Evolutionary conservation across 2,797 vertebrate species (phyloP), one percentile per base, ranked within the genome.

Genomic region (Periophthalmus magnuspinnatus): DNA sequence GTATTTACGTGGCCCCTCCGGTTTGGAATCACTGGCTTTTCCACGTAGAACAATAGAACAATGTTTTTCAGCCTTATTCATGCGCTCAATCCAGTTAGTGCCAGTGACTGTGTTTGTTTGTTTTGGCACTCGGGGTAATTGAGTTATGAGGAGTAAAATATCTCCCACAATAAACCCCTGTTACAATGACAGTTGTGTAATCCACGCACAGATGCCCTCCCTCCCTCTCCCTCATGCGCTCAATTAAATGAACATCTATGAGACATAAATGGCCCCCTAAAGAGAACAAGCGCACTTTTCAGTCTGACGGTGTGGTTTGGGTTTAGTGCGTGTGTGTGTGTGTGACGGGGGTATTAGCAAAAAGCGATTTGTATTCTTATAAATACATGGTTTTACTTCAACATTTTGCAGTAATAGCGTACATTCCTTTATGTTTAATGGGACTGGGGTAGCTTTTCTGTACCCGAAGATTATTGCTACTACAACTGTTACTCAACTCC

Each of bases 111-210:
- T 45, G 16, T 57, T 19, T 32, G 9, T 72, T 66, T 71, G 28
- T 65, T 71, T 55, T 36, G 19, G 47, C 5, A 22, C 3, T 11
- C 24, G 6, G 7, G 41, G 14, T 28, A 47, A 64, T 47, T 64
- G 38, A 64, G 38, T 63, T 47, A 63, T 47, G 38, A 24, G 38
- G 21, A 63, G 61, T 45, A 47, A 24, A 63, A 17, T 17, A 64
- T 64, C 41, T 64, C 7, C 22, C 41, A 47, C 41, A 28, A 47
- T 64, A 64, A 64, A 64, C 14, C 22, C n/a, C 62, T 64, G 47
- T 64, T 65, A 50, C 45, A 24, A 64, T 47, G 38, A 48, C 41
- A 64, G 41, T 64, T 64, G 38, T 47, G 61, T 63, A 63, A 47
- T 14, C 17, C 61, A 59, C 17, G 36, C 32, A 45, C 36, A 14